These are phyloP conservation scores for Emydoidea blandingii DNA, from an alignment of 2,797 vertebrate genomes.

Conservation along the genomic window DNA sequence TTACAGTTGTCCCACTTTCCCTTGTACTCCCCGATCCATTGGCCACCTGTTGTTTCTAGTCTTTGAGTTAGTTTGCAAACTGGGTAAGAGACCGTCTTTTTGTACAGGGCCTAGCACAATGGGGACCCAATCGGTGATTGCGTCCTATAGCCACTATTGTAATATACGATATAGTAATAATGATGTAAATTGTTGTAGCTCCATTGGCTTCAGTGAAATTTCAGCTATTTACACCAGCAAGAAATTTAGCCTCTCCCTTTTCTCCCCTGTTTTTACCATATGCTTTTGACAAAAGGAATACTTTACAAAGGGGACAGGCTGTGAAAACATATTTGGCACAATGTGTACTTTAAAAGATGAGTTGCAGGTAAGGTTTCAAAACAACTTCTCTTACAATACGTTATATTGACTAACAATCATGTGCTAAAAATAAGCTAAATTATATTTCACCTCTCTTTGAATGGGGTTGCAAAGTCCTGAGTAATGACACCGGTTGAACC, in stretches of 20 bases:
- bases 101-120: background rate
- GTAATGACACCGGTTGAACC: conserved; percentile 56
- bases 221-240: background rate
- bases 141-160: background rate
- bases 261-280: background rate
- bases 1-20: background rate
- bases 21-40: background rate
- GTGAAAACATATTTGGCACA: background rate
- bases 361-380: conserved; percentile 39
- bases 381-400: conserved; percentile 13
- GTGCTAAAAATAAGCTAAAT: conserved; percentile 63
- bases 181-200: background rate
- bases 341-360: conserved; percentile 17
- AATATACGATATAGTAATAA: background rate
- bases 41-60: background rate
- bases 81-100: background rate
- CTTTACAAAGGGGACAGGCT: background rate
- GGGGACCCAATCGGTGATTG: background rate
- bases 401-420: conserved; percentile 26
- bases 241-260: background rate
- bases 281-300: background rate
- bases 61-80: background rate
- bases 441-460: conserved; percentile 59
- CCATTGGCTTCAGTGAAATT: background rate
- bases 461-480: conserved; percentile 65